Base-by-base conservation (phyloP, 2,113 vertebrate species). In the Engraulis encrasicolus region DNA sequence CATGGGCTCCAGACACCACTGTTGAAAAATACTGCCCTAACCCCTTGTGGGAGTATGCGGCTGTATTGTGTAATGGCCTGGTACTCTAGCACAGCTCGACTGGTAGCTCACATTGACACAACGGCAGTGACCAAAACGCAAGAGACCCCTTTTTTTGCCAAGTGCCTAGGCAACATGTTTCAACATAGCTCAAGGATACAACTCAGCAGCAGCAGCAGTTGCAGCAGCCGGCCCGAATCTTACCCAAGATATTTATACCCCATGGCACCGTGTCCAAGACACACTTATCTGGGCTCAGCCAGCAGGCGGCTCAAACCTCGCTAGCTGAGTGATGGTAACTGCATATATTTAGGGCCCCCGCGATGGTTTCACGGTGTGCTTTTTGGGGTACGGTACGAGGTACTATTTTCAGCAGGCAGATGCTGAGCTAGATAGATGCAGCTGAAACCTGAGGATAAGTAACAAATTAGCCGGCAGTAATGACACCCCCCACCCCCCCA, bases 171-270 rank as follows among this genome's bases (percentile, higher is more conserved):
- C 48, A 23, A 40, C 19, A 54, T 78, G 71, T 81, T 77, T 78
- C 27, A 79, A 49, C 85, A 80, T 11, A 18, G 45, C 48, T 20
- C 34, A 11, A 2, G 80, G 74, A 37, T 48, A 80, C n/a, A 40
- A n/a, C n/a, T n/a, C n/a, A n/a, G n/a, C n/a, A n/a, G n/a, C n/a
- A 36, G 80, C 23, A 15, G 27, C 66, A 74, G 66, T n/a, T 49
- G 80, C 23, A 15, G 27, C 66, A 74, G 66, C 66, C 66, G 27
- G 66, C 66, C 78, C 71, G 6, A 77, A 80, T 81, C 50, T 48
- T 85, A 78, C 78, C 54, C 80, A 74, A 48, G 37, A n/a, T n/a
- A 81, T 85, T 81, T 81, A 52, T 81, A 77, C 81, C 31, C 31
- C 84, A 81, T 85, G 79, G 66, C 79, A 78, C 84, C 48, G 18